Evolutionary conservation across 2,113 vertebrate species (phyloP).

Genomic region (Daubentonia madagascariensis): DNA sequence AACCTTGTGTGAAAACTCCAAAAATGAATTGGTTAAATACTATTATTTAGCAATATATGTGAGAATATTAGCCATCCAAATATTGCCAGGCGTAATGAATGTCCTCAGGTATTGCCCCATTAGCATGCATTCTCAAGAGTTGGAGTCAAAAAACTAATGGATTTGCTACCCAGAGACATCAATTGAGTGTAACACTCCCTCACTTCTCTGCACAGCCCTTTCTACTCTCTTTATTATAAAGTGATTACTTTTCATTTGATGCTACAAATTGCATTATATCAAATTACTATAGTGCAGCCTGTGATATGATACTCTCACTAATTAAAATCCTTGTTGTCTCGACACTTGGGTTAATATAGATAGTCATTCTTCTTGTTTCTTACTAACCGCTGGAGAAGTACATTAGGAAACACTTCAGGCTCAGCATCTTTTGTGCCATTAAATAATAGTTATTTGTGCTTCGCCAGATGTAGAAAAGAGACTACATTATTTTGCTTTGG

Average conservation of each 20-base stretch:
- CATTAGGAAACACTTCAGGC: constrained; percentile 49
- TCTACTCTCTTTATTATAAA: constrained; percentile 74
- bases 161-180: constrained; percentile 54
- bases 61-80: constrained; percentile 60
- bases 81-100: constrained; percentile 56
- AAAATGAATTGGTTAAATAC: constrained; percentile 55
- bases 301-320: constrained; percentile 75
- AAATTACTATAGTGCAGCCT: constrained; percentile 70
- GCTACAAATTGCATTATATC: constrained; percentile 75
- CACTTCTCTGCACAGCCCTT: constrained; percentile 40
- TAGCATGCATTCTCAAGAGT: constrained; percentile 54
- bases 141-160: constrained; percentile 59
- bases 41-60: constrained; percentile 54
- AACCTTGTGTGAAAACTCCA: background rate
- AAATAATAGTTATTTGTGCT: constrained; percentile 66
- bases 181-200: constrained; percentile 63
- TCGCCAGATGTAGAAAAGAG: constrained; percentile 42
- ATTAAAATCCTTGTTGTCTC: constrained; percentile 81
- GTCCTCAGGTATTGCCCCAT: background rate
- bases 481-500: constrained; percentile 41
- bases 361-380: constrained; percentile 74
- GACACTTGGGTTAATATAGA: constrained; percentile 74
- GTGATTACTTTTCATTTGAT: constrained; percentile 79
- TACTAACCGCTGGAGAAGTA: constrained; percentile 67
- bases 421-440: constrained; percentile 46